phyloP scores from a whole-genome alignment of 2,797 vertebrate species.

The Arnoldichthys spilopterus region DNA sequence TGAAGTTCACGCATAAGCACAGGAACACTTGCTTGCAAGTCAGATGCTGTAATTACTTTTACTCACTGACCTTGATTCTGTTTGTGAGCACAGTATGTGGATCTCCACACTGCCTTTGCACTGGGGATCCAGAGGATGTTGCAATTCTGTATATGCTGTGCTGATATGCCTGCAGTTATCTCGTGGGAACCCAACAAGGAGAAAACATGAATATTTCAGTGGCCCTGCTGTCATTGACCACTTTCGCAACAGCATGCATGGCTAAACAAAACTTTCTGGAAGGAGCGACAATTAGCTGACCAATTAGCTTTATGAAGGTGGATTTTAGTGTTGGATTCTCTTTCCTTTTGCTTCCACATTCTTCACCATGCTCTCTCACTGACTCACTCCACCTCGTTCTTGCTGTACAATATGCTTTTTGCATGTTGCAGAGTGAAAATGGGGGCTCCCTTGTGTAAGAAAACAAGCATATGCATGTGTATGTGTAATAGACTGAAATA shows the following conservation, averaged over 20 bases:
- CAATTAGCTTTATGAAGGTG: constrained; percentile 24
- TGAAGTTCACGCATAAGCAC: not conserved
- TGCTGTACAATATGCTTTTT: not conserved
- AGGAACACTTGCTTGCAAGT: not conserved
- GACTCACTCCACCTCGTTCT: constrained; percentile 1
- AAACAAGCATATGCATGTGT: not conserved
- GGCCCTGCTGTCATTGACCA: constrained; percentile 35
- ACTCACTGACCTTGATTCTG: not conserved
- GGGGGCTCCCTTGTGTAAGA: constrained; percentile 1
- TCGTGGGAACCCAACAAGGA: constrained; percentile 21
- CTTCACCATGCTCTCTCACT: not conserved
- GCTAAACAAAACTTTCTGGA: not conserved
- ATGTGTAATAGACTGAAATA: not conserved
- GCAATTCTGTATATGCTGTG: constrained; percentile 11
- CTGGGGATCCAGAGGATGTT: not conserved
- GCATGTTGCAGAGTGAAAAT: constrained; percentile 1
- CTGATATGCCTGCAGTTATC: constrained; percentile 37
- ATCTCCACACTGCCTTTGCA: constrained; percentile 7
- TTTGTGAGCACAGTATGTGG: constrained; percentile 1
- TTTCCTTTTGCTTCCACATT: not conserved
- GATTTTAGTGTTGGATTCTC: not conserved
- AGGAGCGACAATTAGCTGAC: not conserved
- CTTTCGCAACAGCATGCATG: constrained; percentile 17
- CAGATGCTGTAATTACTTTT: constrained; percentile 1
- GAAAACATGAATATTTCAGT: constrained; percentile 52